Evolutionary conservation across 2,113 vertebrate genomes (phyloP).

Genomic region (Carassius auratus): DNA sequence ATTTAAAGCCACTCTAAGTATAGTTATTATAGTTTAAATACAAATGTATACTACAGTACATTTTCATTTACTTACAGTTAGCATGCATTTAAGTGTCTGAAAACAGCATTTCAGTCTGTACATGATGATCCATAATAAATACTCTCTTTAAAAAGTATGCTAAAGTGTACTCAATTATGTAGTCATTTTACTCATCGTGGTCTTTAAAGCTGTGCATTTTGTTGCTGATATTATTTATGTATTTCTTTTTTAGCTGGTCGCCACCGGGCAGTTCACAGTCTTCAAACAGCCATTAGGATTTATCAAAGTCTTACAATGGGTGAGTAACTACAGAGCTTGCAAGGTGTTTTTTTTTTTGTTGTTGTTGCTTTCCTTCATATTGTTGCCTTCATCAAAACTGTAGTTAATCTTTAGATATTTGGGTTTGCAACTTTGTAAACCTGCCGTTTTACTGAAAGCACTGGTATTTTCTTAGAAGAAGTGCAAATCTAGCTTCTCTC

Average conservation of each 20-base stretch:
- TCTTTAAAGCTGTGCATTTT: background rate
- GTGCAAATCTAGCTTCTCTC: background rate
- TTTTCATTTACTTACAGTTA: too few relatives aligned
- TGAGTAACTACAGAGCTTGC: conserved; percentile 70
- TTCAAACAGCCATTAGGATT: conserved; percentile 89
- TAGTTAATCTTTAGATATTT: background rate
- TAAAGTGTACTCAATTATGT: background rate
- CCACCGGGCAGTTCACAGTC: conserved; percentile 85
- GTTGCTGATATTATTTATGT: conserved; percentile 24
- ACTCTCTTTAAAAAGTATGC: too few relatives aligned
- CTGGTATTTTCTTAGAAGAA: background rate
- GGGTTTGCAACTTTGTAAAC: background rate
- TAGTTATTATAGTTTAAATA: too few relatives aligned
- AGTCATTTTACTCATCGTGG: too few relatives aligned
- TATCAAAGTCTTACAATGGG: conserved; percentile 89
- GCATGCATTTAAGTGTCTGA: too few relatives aligned
- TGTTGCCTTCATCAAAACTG: background rate
- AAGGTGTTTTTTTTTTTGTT: background rate
- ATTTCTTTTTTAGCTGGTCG: conserved; percentile 77
- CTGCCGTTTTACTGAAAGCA: background rate
- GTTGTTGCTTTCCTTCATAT: background rate
- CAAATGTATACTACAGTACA: too few relatives aligned
- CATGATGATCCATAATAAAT: too few relatives aligned
- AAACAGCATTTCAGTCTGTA: too few relatives aligned
- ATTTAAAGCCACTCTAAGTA: too few relatives aligned